Conservation (phyloP, 2,797 vertebrate species). For the Zalophus californianus region DNA sequence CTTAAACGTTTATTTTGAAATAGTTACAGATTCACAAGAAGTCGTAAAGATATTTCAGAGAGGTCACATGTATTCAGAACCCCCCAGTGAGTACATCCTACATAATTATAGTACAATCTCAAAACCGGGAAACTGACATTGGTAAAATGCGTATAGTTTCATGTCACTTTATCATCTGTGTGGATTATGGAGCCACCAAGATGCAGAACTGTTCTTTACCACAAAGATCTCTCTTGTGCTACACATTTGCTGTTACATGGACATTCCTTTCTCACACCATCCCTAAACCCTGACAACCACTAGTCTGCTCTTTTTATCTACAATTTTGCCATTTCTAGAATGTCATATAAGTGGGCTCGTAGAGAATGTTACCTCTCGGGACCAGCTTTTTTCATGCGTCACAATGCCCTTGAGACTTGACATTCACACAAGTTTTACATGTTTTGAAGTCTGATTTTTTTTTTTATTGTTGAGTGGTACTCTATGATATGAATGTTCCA, state of each 20-base stretch:
- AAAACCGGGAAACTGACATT: neutral
- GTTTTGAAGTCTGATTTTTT: neutral
- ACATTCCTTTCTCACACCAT: no score
- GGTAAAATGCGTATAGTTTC: no score
- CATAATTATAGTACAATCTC: neutral
- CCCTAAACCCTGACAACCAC: neutral
- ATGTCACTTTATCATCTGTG: neutral
- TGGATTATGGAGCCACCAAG: no score
- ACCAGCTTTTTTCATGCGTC: neutral
- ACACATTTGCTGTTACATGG: accelerated
- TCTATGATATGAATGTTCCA: accelerated
- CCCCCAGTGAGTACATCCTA: neutral
- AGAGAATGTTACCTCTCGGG: neutral
- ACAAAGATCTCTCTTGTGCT: accelerated
- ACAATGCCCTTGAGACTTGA: neutral
- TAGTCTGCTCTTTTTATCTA: no score
- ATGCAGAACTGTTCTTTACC: neutral
- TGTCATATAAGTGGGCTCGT: neutral
- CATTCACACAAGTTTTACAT: neutral
- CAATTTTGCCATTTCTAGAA: neutral
- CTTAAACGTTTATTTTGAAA: neutral
- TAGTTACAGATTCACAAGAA: neutral
- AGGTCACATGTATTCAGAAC: neutral
- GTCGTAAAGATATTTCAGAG: neutral
- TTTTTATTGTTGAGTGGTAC: neutral